phyloP scores from a whole-genome alignment of 2,113 vertebrate genomes.

The Coptodon rendalli region DNA sequence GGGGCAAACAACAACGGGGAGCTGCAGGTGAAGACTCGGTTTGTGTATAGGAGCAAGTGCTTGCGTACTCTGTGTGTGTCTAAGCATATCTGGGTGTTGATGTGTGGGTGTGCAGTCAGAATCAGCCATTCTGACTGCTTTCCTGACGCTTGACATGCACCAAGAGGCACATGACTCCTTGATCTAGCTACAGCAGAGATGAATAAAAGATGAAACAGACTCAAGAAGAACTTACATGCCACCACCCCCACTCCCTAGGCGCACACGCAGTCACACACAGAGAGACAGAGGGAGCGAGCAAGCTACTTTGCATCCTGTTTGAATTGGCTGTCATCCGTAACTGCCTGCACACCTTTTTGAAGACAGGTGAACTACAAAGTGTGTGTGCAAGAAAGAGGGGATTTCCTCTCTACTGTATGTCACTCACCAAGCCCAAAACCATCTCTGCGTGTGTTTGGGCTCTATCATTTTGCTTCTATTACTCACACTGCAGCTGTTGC shows the following conservation, averaged over 20 bases:
- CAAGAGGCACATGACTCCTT: slow-evolving; percentile 61
- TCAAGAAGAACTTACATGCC: slow-evolving; percentile 58
- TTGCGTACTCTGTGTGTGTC: slow-evolving; percentile 1
- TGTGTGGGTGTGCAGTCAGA: slow-evolving; percentile 15
- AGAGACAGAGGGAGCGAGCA: neutral
- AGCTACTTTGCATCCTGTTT: slow-evolving; percentile 70
- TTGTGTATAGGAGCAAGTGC: neutral
- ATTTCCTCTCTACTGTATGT: slow-evolving; percentile 42
- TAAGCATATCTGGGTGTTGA: neutral
- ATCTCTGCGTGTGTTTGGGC: slow-evolving; percentile 8
- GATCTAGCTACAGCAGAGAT: slow-evolving; percentile 61
- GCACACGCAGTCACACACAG: neutral
- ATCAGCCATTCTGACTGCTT: slow-evolving; percentile 62
- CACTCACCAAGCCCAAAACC: slow-evolving; percentile 12
- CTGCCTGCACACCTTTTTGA: slow-evolving; percentile 60
- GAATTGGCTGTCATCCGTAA: slow-evolving; percentile 63
- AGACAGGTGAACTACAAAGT: slow-evolving; percentile 64
- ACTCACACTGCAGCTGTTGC: slow-evolving; percentile 25
- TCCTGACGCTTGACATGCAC: slow-evolving; percentile 66
- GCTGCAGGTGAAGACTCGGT: slow-evolving; percentile 21
- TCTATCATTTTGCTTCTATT: slow-evolving; percentile 11
- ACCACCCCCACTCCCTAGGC: slow-evolving; percentile 43
- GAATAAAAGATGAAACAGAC: slow-evolving; percentile 74
- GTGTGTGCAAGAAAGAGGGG: neutral
- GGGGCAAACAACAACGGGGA: neutral